Base-by-base conservation (phyloP, 2,113 vertebrate genomes). In the Nematolebias whitei region DNA sequence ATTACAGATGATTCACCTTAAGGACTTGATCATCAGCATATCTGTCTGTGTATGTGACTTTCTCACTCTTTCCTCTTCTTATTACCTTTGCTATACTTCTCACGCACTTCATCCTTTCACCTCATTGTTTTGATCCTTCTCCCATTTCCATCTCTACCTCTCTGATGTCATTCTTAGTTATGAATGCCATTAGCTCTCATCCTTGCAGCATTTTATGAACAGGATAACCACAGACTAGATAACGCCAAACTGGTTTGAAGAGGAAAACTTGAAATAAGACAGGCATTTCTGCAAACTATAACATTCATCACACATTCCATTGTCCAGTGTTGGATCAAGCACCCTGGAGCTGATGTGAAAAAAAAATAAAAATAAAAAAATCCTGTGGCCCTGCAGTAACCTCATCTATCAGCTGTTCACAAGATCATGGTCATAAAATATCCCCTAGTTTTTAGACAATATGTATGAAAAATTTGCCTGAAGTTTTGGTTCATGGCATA, bases 1-100 rank as follows among this genome's bases (percentile, higher is more conserved):
- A 98, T 97, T 96, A 95, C 91, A 93, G 91, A 94, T 95, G 93
- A 97, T 96, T 96, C 95, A 95, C 93, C 93, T 96, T 95, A 95
- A 96, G 94, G 93, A 88, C 92, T 91, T 84, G 90, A 89, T 94
- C 88, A 89, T 83, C 79, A 87, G 79, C 78, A 85, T 63, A 67
- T 88, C 75, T 87, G 51, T 73, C n/a, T 79, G 15, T 55, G 41
- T 80, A 20, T 57, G 35, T 56, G 23, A 68, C 59, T 58, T 51
- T 68, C 41, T 76, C 51, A 45, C 48, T 59, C 68, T 43, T 63
- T 63, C 59, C 48, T 66, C 67, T 79, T 71, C 23, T 51, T 61
- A 29, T 54, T 45, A 43, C 60, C 15, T 20, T 51, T 23, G 20
- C 44, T 55, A 38, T 72, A 43, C 41, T n/a, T 19, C 20, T 53